phyloP scores from a whole-genome alignment of 1,140 invertebrate genomes.

The Drepana arcuata region DNA sequence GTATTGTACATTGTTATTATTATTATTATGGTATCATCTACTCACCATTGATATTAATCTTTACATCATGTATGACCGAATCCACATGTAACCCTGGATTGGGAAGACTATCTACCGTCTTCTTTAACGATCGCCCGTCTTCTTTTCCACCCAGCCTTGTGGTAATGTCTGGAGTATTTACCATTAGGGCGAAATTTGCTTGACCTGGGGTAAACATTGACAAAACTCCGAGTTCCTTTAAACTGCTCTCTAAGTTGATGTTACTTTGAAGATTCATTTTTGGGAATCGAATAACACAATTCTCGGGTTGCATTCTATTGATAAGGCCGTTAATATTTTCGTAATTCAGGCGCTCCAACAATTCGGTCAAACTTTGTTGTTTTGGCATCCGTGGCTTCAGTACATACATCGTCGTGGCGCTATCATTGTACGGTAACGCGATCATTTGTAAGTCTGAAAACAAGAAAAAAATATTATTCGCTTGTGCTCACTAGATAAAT shows the following conservation, averaged over 20 bases:
- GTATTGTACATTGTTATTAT: too few species aligned
- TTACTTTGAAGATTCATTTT: slow-evolving; percentile 78
- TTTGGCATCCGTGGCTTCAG: slow-evolving; percentile 76
- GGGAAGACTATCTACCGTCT: slow-evolving; percentile 28
- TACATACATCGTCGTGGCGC: slow-evolving; percentile 78
- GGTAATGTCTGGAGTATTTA: slow-evolving; percentile 45
- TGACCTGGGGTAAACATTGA: slow-evolving; percentile 75
- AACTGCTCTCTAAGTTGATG: slow-evolving; percentile 68
- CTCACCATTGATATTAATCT: slow-evolving; percentile 70
- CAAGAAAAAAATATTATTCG: not conserved
- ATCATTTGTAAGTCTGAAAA: slow-evolving; percentile 75
- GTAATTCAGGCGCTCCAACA: slow-evolving; percentile 72
- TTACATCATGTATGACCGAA: slow-evolving; percentile 77
- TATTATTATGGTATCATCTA: too few species aligned
- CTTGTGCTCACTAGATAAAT: not conserved
- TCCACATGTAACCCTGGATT: slow-evolving; percentile 75
- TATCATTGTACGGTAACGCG: slow-evolving; percentile 82
- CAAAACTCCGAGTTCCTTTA: slow-evolving; percentile 75
- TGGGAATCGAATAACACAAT: slow-evolving; percentile 75
- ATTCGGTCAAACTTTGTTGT: slow-evolving; percentile 51
- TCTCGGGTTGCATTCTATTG: slow-evolving; percentile 49
- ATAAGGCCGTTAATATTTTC: slow-evolving; percentile 72
- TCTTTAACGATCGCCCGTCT: slow-evolving; percentile 17
- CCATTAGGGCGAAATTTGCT: slow-evolving; percentile 77
- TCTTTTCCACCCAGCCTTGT: slow-evolving; percentile 21